A percentile compares a stretch with the other conserved stretches of the same genome.
Conservation (phyloP, 2,888 invertebrate genomes). For the Erebia epiphron region DNA sequence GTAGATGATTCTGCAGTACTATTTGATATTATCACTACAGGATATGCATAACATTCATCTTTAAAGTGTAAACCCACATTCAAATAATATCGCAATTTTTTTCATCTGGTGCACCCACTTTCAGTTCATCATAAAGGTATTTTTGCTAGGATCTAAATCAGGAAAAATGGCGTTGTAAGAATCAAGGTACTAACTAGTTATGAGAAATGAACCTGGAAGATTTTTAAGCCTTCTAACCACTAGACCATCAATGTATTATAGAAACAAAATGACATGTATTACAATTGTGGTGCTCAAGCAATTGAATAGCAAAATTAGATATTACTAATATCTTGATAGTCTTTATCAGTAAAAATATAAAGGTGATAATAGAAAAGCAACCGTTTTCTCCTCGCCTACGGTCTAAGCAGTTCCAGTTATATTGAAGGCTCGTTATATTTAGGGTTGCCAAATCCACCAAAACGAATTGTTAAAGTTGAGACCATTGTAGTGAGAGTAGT, state of each 20-base stretch:
- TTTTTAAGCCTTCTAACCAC: neutral
- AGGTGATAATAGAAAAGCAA: neutral
- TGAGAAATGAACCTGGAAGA: neutral
- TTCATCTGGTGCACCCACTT: too few relatives aligned
- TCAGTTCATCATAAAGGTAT: too few relatives aligned
- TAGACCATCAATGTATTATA: neutral
- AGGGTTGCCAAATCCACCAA: neutral
- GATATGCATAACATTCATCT: too few relatives aligned
- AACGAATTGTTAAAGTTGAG: too few relatives aligned
- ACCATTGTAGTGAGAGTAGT: too few relatives aligned
- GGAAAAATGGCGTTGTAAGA: too few relatives aligned
- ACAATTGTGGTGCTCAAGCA: conserved; percentile 7
- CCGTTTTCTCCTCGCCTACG: neutral
- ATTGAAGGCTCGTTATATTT: conserved; percentile 20
- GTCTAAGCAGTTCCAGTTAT: conserved; percentile 8
- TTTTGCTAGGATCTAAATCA: too few relatives aligned
- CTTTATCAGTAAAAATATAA: neutral
- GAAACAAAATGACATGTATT: conserved; percentile 12
- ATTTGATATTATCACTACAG: too few relatives aligned
- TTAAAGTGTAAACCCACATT: too few relatives aligned
- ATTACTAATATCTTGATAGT: neutral
- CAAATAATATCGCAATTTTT: too few relatives aligned
- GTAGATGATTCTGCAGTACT: too few relatives aligned
- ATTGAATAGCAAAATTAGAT: conserved; percentile 6
- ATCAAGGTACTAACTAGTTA: neutral